Evolutionary conservation across 2,113 vertebrate species (phyloP), one percentile per base, ranked within the genome.

Genomic region (Dromaius novaehollandiae): DNA sequence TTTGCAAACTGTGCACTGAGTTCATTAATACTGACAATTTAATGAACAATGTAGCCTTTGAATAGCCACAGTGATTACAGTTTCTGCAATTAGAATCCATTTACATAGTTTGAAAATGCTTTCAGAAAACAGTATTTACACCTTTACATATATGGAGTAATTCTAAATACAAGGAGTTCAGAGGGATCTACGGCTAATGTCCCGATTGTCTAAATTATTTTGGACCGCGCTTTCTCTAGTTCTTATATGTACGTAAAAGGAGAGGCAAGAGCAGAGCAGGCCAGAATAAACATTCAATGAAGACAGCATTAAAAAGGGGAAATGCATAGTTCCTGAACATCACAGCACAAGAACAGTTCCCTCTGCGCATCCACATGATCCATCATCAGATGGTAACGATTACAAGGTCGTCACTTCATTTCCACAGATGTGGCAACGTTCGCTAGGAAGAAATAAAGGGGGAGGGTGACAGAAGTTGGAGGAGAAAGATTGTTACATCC

Each of bases 161-260:
- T 0, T 5, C 28, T 1, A 2, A 71, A 34, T 1, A 6, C 15
- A 22, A 0, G 0, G 14, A 60, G n/a, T 10, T 20, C 19, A 69
- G 65, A 48, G 74, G 69, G 66, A 88, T 24, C 38, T 68, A n/a
- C 1, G 46, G 56, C 51, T 60, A 34, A 60, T 32, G 63, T 69
- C 76, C n/a, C 16, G 4, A 63, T 13, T 3, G 26, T 3, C 20
- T 9, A 26, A 51, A 82, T 68, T 84, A 10, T 20, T 84, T 25
- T 36, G 51, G 69, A 68, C 0, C 0, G 1, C 3, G 1, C 26
- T 86, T 76, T 42, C 80, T 42, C 32, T 4, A 0, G 20, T 48
- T 86, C 42, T 89, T 79, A 63, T 3, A 1, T 0, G 15, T 10
- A 73, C 16, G 55, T 32, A 61, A 78, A 34, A 70, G 30, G 79